Percentiles rank a stretch among this genome's conserved stretches.
Evolutionary conservation across 2,113 vertebrate genomes (phyloP).

Genomic region (Spermophilus dauricus): DNA sequence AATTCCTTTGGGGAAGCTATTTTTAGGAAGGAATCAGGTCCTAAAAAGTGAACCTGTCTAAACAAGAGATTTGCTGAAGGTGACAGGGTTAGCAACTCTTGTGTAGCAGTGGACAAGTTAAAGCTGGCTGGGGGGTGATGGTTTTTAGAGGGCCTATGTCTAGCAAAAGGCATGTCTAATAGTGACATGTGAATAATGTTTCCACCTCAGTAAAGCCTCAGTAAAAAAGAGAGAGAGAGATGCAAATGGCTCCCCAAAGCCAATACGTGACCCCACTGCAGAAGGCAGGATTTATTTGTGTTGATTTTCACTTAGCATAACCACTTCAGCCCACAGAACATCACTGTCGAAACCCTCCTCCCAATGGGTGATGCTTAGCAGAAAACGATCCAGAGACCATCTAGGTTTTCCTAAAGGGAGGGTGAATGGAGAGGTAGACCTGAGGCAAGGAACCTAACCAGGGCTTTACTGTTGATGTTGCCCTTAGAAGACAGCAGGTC

Average conservation of each 20-base stretch:
- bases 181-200: conserved; percentile 10
- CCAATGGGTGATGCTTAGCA: neutral
- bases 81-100: neutral
- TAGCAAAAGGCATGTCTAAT: neutral
- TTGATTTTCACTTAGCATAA: conserved; percentile 60
- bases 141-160: neutral
- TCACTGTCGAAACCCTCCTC: neutral
- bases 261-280: neutral
- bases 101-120: neutral
- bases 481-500: neutral
- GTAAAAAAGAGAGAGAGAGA: neutral
- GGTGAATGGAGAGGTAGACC: neutral
- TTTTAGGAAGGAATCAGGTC: neutral
- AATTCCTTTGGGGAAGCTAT: neutral
- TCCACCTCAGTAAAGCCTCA: neutral
- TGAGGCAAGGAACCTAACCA: neutral
- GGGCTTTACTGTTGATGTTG: too few species aligned
- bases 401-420: neutral
- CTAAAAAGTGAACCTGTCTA: neutral
- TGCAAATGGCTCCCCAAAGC: conserved; percentile 56
- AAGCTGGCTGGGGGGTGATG: neutral
- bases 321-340: neutral
- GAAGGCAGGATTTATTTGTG: neutral
- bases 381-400: neutral
- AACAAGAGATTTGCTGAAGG: neutral